These are phyloP conservation scores for Misgurnus anguillicaudatus DNA, from an alignment of 2,113 vertebrate species.

Conservation along the genomic window DNA sequence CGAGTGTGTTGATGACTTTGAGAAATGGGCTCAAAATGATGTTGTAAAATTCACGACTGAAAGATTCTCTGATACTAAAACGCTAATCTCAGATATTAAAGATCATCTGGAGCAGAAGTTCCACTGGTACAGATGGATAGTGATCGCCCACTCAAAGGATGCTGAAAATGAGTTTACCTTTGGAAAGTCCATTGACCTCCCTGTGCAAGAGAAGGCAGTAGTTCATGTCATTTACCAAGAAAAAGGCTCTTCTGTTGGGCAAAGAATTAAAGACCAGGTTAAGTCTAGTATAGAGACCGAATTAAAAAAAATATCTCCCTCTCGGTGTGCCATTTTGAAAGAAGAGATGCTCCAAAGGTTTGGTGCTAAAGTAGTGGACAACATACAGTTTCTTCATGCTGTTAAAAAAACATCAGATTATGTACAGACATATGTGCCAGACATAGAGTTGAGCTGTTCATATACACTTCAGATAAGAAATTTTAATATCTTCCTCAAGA, in stretches of 20 bases:
- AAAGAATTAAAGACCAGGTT: neutral
- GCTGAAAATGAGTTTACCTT: neutral
- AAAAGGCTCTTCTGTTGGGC: neutral
- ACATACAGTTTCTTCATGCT: neutral
- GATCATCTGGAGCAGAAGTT: neutral
- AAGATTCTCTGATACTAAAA: neutral
- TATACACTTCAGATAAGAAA: neutral
- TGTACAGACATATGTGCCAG: neutral
- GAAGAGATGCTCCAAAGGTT: neutral
- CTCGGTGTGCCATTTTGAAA: neutral
- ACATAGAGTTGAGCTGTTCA: neutral
- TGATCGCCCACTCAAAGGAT: neutral
- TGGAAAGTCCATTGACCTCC: neutral
- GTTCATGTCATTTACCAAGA: neutral
- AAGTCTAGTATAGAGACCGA: neutral
- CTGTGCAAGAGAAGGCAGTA: neutral
- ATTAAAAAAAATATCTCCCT: fast-evolving
- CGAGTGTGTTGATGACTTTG: neutral
- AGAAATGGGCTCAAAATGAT: neutral
- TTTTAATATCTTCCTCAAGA: neutral
- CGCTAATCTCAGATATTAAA: neutral
- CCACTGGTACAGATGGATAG: slow-evolving; percentile 2
- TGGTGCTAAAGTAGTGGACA: neutral
- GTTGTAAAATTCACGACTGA: neutral
- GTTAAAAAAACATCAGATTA: slow-evolving; percentile 1